Percentiles rank a stretch among this genome's conserved stretches.
Conservation (phyloP, 2,888 invertebrate species). For the Actias luna region DNA sequence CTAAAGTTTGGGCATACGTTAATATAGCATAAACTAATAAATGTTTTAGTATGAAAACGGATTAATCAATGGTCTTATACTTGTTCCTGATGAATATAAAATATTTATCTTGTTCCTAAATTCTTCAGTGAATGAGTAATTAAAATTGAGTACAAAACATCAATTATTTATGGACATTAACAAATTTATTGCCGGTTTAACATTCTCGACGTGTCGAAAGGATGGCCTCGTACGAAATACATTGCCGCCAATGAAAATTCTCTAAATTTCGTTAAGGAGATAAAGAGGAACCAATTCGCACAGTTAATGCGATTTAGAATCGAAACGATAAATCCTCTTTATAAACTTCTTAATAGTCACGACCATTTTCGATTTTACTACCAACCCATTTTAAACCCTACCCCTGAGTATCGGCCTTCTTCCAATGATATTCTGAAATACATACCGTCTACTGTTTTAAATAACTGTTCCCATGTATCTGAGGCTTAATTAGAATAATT, state of each 20-base stretch:
- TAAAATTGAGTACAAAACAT: constrained; percentile 25
- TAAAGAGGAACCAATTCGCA: constrained; percentile 21
- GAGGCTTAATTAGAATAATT: background rate
- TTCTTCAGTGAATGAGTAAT: constrained; percentile 26
- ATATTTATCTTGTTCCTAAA: constrained; percentile 10
- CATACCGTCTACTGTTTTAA: background rate
- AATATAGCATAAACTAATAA: too few relatives aligned
- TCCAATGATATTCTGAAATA: background rate
- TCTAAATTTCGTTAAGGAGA: constrained; percentile 26
- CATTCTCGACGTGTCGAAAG: constrained; percentile 28
- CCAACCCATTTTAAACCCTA: background rate
- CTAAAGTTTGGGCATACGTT: too few relatives aligned
- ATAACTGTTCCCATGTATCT: background rate
- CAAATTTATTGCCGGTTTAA: constrained; percentile 33
- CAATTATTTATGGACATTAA: constrained; percentile 30
- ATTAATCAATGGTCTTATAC: background rate
- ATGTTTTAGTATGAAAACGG: background rate
- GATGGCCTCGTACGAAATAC: constrained; percentile 30
- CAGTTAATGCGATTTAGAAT: constrained; percentile 19
- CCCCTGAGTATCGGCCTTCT: background rate
- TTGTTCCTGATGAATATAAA: background rate
- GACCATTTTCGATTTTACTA: background rate
- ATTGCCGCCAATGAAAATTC: constrained; percentile 40
- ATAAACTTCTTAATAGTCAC: background rate
- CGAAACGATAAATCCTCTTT: constrained; percentile 16